Base-by-base conservation (phyloP, 2,113 vertebrate genomes). In the Mus musculus region DNA sequence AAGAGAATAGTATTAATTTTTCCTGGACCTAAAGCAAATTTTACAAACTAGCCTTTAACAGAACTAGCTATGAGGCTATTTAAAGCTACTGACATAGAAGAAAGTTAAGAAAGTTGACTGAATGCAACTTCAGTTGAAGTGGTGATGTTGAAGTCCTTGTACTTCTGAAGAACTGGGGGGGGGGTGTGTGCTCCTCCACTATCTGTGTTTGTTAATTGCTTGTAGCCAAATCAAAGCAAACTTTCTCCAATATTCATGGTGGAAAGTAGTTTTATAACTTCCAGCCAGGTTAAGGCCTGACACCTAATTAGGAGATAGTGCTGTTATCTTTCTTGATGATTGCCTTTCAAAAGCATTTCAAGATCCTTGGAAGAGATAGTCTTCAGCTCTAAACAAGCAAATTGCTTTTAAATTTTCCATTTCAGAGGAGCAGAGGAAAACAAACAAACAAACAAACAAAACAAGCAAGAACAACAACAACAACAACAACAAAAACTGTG, bases 11-110 rank as follows among this genome's bases (percentile, higher is more conserved):
- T 4, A 36, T 52, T 28, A 26, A 17, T 7, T 61, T 94, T 61
- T 69, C 16, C 30, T 92, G 26, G 4, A 46, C 22, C 85, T 39
- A 30, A 59, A 92, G 39, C 20, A 46, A 49, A 87, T 28, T 36
- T 36, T 59, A 3, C 3, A 82, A 56, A 6, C 2, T 5, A 92
- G 33, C 3, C 6, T 63, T 76, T 30, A 87, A 72, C 0, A 11
- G n/a, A 30, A 46, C 33, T 59, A 0, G 75, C 3, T 76, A 16
- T 7, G 52, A 1, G 0, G 3, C 14, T 52, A 52, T 33, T 85
- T 77, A 42, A 2, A 1, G 13, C 7, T 17, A 59, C 39, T 61
- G 61, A 2, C 14, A 16, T 0, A 69, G 16, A 61, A 4, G 0
- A 73, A 10, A 69, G 30, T 63, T 56, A 26, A 86, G 36, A 56